Base-by-base conservation (phyloP, 2,113 vertebrate species). In the Prionailurus viverrinus region DNA sequence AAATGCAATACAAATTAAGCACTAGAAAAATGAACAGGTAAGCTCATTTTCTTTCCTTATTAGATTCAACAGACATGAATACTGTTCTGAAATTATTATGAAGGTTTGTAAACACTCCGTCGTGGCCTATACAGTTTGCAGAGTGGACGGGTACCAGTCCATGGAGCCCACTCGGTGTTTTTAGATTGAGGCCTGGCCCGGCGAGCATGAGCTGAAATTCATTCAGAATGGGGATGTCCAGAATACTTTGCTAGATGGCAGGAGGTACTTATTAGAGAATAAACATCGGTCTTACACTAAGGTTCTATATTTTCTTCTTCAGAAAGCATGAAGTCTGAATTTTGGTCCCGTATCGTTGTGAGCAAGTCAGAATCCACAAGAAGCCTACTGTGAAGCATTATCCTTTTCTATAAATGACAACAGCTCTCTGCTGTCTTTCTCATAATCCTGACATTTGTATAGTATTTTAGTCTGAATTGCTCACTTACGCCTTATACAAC, bases 391-490 rank as follows among this genome's bases (percentile, higher is more conserved):
- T 29, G 36, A 95, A 58, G 45, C 63, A 33, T 19, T 45, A 16
- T 36, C 31, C 27, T 13, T 78, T 80, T 53, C 78, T 87, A 63
- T 66, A 96, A 89, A 79, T n/a, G 48, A 36, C 41, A 81, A 76
- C 14, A 84, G 31, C 23, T 82, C 11, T 89, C 74, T 93, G 61
- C 66, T 90, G 5, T 83, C 71, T 87, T 95, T 74, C 63, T 84
- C 15, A 39, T 58, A 65, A 31, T 90, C 65, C n/a, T 95, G 80
- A 80, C 80, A 39, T 94, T 94, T 80, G 11, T 90, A 3, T 74
- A 63, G 18, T 61, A 76, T 88, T 92, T 97, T 80, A 84, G 33
- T 74, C 81, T 58, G 73, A 94, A 48, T 86, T 95, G 83, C 91
- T 89, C 68, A 68, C 79, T 55, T 94, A 96, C 63, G 15, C 84